Evolutionary conservation across 2,888 invertebrate species (phyloP), one percentile per base, ranked within the genome.

Genomic region (Hemaris fuciformis): DNA sequence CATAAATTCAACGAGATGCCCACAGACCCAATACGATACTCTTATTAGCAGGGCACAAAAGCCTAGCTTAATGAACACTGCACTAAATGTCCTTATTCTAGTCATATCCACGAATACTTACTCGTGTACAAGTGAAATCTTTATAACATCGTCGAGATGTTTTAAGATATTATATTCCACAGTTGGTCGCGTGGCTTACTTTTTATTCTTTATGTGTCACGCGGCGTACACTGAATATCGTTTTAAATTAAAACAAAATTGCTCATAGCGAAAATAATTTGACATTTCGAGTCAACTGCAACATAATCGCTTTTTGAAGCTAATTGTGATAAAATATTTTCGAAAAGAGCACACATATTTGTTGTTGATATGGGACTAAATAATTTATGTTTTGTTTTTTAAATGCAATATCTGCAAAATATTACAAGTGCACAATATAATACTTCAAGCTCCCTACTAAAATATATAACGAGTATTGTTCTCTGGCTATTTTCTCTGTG

Each of bases 41-140:
- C 75, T 79, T 76, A 79, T 76, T 83, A 74, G 70, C 67, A 71
- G 65, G 68, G 65, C 63, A 71, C 68, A 63, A 56, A 65, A 65
- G 65, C 65, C 62, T 62, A 58, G 67, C 64, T 70, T 79, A 77
- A 82, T 81, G 78, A 81, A 74, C 69, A 66, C 64, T 70, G 65
- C 66, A 62, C 58, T 63, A 64, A 67, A 66, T 61, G 45, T 45
- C 57, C 45, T 61, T 61, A 45, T 31, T 45, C 20, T n/a, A 57
- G 57, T 57, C 23, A 61, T 61, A 61, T 61, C 57, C 57, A 43
- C 13, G n/a, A 7, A 48, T 23, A 15, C 48, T 2, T 48, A 25
- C 48, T 27, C 48, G 7, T 15, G 3, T 25, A n/a, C n/a, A n/a
- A 15, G 27, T 31, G 15, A 45, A 45, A 23, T 45, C 22, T 45